phyloP scores from a whole-genome alignment of 1,140 invertebrate genomes.

The Bombus fervidus region DNA sequence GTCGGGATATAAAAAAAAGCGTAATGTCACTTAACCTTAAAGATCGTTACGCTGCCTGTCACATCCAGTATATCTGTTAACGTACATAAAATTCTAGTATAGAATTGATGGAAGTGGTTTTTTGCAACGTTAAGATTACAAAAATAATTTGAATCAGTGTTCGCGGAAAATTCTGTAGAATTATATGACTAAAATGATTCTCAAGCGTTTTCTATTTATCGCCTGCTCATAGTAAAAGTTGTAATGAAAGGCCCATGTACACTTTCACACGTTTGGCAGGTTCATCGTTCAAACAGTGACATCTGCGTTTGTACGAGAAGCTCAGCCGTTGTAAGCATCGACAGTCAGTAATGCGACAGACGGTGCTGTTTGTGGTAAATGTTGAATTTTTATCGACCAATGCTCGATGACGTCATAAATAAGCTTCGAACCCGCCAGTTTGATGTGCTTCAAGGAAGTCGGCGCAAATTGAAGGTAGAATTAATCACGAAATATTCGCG shows the following conservation, averaged over 20 bases:
- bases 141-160: not conserved
- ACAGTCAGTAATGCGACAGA: slow-evolving; percentile 34
- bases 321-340: not conserved
- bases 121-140: not conserved
- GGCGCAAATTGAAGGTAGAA: not conserved
- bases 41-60: slow-evolving; percentile 42
- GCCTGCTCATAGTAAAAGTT: slow-evolving; percentile 22
- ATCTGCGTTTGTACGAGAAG: not conserved
- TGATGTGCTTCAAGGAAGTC: not conserved
- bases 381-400: slow-evolving; percentile 30
- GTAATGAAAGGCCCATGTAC: not conserved
- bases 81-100: not conserved
- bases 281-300: not conserved
- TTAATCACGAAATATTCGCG: not conserved
- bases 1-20: slow-evolving; percentile 19
- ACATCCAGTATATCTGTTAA: slow-evolving; percentile 44
- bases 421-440: not conserved
- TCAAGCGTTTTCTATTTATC: not conserved
- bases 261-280: not conserved
- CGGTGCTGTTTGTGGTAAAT: not conserved
- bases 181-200: not conserved
- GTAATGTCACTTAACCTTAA: slow-evolving; percentile 45
- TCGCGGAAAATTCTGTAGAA: not conserved
- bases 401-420: not conserved
- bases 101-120: not conserved